Percentiles rank a stretch among this genome's conserved stretches.
phyloP scores from a whole-genome alignment of 2,113 vertebrate genomes.

The Tyto alba region DNA sequence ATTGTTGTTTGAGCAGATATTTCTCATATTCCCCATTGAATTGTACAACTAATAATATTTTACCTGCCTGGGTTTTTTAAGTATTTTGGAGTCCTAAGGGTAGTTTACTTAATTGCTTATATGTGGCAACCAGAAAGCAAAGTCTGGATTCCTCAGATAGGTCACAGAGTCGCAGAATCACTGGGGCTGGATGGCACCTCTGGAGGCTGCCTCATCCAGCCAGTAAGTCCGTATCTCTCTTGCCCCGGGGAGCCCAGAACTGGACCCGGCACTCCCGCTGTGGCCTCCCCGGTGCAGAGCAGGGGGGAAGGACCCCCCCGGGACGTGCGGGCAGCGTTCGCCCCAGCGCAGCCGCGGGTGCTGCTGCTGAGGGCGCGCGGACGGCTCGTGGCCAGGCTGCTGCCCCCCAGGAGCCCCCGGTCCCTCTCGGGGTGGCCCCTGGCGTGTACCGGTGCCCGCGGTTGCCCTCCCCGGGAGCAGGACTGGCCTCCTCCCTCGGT shows the following conservation, averaged over 20 bases:
- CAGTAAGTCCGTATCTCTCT: rapidly evolving
- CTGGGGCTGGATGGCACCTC: background rate
- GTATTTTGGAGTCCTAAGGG: background rate
- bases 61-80: background rate
- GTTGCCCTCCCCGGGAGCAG: background rate
- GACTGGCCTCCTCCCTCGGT: background rate
- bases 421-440: background rate
- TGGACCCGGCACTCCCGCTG: background rate
- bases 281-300: background rate
- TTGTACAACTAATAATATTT: background rate
- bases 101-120: background rate
- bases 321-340: rapidly evolving
- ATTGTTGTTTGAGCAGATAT: background rate
- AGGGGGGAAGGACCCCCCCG: background rate
- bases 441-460: rapidly evolving
- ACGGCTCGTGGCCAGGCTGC: rapidly evolving
- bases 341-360: background rate
- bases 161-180: background rate
- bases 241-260: background rate
- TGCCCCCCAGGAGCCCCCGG: too few relatives aligned
- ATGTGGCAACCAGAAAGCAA: background rate
- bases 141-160: background rate
- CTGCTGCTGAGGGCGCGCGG: rapidly evolving
- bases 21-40: background rate
- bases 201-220: background rate